Percentiles rank a stretch among this genome's conserved stretches.
phyloP scores from a whole-genome alignment of 2,888 invertebrate species.

The Linnaemya tessellans region DNA sequence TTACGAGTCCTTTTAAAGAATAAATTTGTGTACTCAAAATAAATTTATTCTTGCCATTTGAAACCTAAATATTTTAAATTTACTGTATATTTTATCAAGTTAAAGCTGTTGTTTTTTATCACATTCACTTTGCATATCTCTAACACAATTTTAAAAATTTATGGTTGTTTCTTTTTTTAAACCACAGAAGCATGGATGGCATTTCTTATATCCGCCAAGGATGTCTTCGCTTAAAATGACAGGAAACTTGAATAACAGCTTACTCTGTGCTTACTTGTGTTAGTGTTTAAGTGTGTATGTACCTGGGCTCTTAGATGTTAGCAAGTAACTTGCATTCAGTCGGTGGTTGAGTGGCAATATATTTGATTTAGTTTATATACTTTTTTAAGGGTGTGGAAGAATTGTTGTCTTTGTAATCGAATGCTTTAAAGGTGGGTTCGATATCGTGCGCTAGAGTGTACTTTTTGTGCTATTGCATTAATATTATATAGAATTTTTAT shows the following conservation, averaged over 20 bases:
- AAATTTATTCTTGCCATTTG: neutral
- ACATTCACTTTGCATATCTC: conserved; percentile 68
- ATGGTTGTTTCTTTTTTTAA: conserved; percentile 49
- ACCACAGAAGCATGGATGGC: conserved; percentile 65
- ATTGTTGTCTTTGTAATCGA: conserved; percentile 63
- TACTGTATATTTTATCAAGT: conserved; percentile 32
- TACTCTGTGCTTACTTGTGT: conserved; percentile 32
- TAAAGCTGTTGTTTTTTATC: conserved; percentile 56
- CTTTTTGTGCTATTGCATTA: conserved; percentile 37
- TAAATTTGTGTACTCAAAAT: neutral
- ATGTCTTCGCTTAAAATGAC: conserved; percentile 75
- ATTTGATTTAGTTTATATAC: conserved; percentile 41
- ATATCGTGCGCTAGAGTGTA: conserved; percentile 10
- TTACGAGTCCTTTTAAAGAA: neutral
- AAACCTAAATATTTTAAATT: conserved; percentile 16
- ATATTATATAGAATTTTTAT: conserved; percentile 30
- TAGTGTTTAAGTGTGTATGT: conserved; percentile 9
- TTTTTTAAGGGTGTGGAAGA: conserved; percentile 53
- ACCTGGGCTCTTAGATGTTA: neutral
- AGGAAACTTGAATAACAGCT: conserved; percentile 71
- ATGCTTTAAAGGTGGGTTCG: conserved; percentile 63
- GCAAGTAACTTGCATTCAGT: conserved; percentile 13
- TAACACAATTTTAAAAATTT: conserved; percentile 69
- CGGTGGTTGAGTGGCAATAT: conserved; percentile 46
- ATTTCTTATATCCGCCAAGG: conserved; percentile 73